A percentile compares a stretch with the other conserved stretches of the same genome.
Conservation (phyloP, 1,140 invertebrate genomes). For the Amphibalanus amphitrite region DNA sequence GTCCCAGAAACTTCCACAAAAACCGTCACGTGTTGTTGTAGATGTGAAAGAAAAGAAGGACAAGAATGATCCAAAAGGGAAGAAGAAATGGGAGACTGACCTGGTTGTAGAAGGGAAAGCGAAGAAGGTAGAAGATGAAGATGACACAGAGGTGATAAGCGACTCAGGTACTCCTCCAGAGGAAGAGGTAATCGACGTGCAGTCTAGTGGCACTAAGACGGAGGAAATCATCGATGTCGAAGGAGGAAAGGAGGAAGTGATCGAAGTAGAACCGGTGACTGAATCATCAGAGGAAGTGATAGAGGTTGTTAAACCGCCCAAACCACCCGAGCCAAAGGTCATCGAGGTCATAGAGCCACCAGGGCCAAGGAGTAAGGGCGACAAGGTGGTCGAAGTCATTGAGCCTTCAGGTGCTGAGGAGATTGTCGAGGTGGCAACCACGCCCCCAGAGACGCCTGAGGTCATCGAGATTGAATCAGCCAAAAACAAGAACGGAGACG, state of each 20-base stretch:
- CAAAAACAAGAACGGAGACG: not conserved
- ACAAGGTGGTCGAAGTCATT: not conserved
- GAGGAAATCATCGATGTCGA: not conserved
- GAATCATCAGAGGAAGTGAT: not conserved
- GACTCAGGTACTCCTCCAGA: not conserved
- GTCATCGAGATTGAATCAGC: no score
- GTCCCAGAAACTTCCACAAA: not conserved
- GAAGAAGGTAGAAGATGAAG: not conserved
- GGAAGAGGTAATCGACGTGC: not conserved
- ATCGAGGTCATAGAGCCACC: no score
- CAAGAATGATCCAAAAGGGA: not conserved
- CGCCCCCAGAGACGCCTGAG: no score
- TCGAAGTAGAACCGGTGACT: not conserved
- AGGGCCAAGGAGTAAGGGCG: no score
- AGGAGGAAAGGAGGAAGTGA: not conserved
- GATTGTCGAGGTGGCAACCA: not conserved
- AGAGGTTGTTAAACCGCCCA: no score
- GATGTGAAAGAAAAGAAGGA: not conserved
- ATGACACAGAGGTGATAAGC: not conserved
- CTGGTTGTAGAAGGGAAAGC: not conserved
- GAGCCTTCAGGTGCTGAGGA: not conserved
- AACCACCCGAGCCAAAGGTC: no score
- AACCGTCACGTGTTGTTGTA: not conserved
- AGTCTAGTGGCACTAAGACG: not conserved
- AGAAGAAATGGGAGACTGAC: not conserved